These are phyloP conservation scores for Lerista edwardsae DNA, from an alignment of 2,797 vertebrate genomes.

Conservation along the genomic window DNA sequence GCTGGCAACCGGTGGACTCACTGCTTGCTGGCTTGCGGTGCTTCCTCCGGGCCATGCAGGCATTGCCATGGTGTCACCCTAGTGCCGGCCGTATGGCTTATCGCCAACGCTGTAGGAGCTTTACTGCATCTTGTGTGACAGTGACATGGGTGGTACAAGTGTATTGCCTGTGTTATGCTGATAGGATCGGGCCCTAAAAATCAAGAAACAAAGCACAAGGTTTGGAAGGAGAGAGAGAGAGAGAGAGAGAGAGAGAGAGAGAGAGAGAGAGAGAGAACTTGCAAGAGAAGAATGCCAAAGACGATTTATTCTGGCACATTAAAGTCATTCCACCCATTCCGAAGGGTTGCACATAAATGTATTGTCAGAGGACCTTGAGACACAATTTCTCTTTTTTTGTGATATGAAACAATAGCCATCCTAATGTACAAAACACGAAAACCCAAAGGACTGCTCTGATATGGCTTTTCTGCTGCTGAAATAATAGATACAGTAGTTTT, in stretches of 20 bases:
- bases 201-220: not conserved
- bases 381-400: not conserved
- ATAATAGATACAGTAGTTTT: constrained; percentile 29
- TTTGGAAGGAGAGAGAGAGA: not conserved
- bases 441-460: not conserved
- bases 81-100: too few relatives aligned
- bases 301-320: not conserved
- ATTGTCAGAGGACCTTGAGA: constrained; percentile 5
- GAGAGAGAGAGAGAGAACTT: not conserved
- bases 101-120: too few relatives aligned
- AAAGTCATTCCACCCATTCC: not conserved
- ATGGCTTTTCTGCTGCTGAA: constrained; percentile 1
- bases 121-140: too few relatives aligned
- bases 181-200: too few relatives aligned
- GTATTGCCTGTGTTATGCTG: too few relatives aligned
- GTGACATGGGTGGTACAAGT: too few relatives aligned
- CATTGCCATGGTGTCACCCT: too few relatives aligned
- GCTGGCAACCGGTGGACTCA: too few relatives aligned
- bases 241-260: too few relatives aligned
- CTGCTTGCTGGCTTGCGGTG: too few relatives aligned
- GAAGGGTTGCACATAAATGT: constrained; percentile 4
- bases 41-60: too few relatives aligned
- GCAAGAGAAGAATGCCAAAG: not conserved
- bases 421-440: constrained; percentile 21
- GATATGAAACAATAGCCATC: constrained; percentile 27